Conservation (phyloP, 1,140 invertebrate genomes). For the Cataglyphis hispanica region DNA sequence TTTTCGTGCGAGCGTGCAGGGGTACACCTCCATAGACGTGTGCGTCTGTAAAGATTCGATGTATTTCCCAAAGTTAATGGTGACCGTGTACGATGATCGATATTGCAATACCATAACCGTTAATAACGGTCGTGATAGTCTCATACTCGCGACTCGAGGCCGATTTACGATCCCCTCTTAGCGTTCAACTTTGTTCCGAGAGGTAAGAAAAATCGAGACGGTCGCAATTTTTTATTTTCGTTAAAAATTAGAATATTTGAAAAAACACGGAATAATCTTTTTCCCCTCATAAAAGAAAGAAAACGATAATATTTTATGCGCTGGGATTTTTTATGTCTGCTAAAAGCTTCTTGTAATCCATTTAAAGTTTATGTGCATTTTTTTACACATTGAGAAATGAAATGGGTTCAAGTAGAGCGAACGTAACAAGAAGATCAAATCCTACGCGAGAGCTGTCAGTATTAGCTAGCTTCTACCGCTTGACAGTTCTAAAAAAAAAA, state of each 20-base stretch:
- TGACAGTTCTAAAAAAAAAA: background rate
- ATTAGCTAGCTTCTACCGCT: background rate
- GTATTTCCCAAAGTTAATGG: background rate
- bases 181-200: background rate
- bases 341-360: background rate
- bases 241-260: background rate
- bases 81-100: background rate
- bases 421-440: too few species aligned
- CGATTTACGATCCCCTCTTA: background rate
- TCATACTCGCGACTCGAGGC: background rate
- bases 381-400: background rate
- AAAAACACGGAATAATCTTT: background rate
- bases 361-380: background rate
- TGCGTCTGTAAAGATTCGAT: background rate
- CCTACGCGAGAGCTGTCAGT: too few species aligned
- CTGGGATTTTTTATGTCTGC: background rate
- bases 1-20: slow-evolving; percentile 35
- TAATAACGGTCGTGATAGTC: background rate
- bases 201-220: background rate
- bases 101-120: background rate
- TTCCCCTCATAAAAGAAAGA: too few species aligned
- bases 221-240: background rate
- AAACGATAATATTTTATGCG: background rate
- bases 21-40: background rate
- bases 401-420: background rate